Evolutionary conservation across 2,797 vertebrate species (phyloP), one percentile per base, ranked within the genome.

Genomic region (Spea hammondii): DNA sequence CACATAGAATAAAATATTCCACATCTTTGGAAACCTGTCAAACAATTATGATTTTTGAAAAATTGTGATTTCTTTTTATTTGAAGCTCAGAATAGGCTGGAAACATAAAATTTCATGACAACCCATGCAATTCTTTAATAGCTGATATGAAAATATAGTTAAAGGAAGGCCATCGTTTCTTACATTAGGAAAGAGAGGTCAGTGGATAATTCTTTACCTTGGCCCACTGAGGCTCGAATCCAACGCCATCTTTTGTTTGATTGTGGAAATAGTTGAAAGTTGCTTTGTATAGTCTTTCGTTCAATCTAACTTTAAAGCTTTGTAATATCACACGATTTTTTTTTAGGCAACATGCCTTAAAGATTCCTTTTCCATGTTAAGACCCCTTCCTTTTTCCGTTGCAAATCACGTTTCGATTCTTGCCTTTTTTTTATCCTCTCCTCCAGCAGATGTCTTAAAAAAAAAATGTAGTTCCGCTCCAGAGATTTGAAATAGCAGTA

Each of bases 181-280:
- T 45, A 64, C 17, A 5, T 8, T 12, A 62, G 53, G 65, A 44
- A 53, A 47, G 46, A 66, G 54, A 59, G 53, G 14, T 57, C 4
- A 47, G 45, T 5, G 1, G 53, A 8, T 5, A 32, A 32, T 55
- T 48, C 11, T 10, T 11, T 14, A 12, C 44, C 5, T 50, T 49
- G 70, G 4, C 45, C 70, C 71, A 74, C 44, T 68, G 4, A 6
- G 53, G 13, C 65, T 32, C 65, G 51, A 17, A 32, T 32, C 32
- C 32, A 47, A 10, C 5, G 32, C 32, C n/a, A 44, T 47, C 53
- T 8, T n/a, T 17, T 57, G 32, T 67, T 54, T 70, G 48, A 67
- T 50, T 55, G 68, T 13, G 13, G 60, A 14, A 6, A 8, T 53
- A 81, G 64, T 81, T 81, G 32, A 77, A 81, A 81, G 79, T 73